A percentile compares a stretch with the other conserved stretches of the same genome.
phyloP scores from a whole-genome alignment of 2,888 invertebrate genomes.

The Gortyna flavago region DNA sequence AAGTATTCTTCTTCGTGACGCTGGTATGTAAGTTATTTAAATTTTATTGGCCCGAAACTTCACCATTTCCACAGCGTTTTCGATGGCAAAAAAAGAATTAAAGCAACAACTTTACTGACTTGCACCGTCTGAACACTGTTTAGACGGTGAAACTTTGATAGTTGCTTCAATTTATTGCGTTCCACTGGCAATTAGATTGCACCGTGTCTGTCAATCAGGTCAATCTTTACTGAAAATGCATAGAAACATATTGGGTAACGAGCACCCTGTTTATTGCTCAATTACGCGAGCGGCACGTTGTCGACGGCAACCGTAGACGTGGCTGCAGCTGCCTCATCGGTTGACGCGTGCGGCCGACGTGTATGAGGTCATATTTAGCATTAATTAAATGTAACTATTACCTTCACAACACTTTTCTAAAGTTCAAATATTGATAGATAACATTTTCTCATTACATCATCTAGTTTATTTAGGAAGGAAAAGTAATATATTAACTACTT shows the following conservation, averaged over 20 bases:
- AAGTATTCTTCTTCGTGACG: background rate
- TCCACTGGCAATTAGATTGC: background rate
- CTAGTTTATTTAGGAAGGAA: conserved; percentile 46
- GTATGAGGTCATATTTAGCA: background rate
- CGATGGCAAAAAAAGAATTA: background rate
- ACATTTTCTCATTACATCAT: conserved; percentile 37
- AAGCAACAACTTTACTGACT: background rate
- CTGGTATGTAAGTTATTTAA: background rate
- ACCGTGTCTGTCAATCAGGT: background rate
- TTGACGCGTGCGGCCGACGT: background rate
- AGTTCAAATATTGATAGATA: conserved; percentile 45
- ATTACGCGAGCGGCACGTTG: background rate
- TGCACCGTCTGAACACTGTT: background rate
- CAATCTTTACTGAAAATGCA: conserved; percentile 9
- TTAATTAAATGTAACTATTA: conserved; percentile 4
- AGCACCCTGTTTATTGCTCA: background rate
- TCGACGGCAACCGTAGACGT: background rate
- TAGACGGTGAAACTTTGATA: background rate
- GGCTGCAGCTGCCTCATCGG: background rate
- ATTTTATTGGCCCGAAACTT: background rate
- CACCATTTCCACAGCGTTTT: background rate
- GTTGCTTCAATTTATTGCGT: background rate
- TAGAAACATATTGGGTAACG: background rate
- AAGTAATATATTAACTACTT: conserved; percentile 47
- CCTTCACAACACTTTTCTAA: conserved; percentile 26